These are phyloP conservation scores for Bellardia pandia DNA, from an alignment of 2,888 invertebrate genomes.

Conservation along the genomic window DNA sequence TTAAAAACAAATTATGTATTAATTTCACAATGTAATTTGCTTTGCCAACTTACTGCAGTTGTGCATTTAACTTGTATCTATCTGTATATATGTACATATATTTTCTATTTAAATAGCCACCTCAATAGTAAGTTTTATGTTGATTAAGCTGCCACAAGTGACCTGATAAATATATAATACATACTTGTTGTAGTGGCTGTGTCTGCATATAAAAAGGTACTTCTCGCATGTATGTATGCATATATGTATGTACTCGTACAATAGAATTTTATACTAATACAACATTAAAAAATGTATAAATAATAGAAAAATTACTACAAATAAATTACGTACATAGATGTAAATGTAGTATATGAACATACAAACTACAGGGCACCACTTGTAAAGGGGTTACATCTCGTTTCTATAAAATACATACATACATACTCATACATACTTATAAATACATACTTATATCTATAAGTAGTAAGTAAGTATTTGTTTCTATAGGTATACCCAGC, in stretches of 20 bases:
- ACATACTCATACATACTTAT: too few species aligned
- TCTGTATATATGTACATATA: not conserved
- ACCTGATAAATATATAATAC: conserved; percentile 60
- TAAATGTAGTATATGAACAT: not conserved
- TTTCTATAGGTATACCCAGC: too few species aligned
- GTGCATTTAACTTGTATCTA: too few species aligned
- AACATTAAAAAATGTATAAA: not conserved
- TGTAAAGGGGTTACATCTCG: not conserved
- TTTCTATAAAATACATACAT: not conserved
- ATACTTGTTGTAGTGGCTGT: conserved; percentile 45
- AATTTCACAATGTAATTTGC: too few species aligned
- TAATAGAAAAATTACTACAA: conserved; percentile 60
- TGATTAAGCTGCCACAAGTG: conserved; percentile 66
- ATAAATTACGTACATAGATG: conserved; percentile 41
- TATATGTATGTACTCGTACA: not conserved
- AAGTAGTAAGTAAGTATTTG: conserved; percentile 1
- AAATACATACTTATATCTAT: not conserved
- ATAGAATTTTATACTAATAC: not conserved
- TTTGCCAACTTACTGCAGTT: too few species aligned
- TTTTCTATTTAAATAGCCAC: conserved; percentile 20
- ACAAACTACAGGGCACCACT: not conserved
- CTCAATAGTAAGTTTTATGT: conserved; percentile 54
- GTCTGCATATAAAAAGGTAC: conserved; percentile 3
- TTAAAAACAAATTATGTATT: too few species aligned
- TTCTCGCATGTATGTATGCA: too few species aligned